Conservation (phyloP, 2,888 invertebrate genomes). For the Hypomecis punctinalis region DNA sequence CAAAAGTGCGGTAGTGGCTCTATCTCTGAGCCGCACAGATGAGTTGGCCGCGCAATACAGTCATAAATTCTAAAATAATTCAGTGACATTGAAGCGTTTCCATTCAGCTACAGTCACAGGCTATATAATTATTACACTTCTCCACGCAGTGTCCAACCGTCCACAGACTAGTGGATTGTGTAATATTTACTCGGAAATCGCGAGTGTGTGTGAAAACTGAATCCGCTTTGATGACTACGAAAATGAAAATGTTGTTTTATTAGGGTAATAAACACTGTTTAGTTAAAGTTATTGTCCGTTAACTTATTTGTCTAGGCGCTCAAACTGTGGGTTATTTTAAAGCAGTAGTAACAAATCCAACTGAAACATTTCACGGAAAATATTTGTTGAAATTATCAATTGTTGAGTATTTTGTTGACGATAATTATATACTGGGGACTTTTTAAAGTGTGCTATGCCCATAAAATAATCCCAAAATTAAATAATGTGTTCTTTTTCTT, state of each 20-base stretch:
- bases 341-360: no score
- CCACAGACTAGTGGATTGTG: slow-evolving; percentile 37
- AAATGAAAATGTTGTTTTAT: slow-evolving; percentile 14
- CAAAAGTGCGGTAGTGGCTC: background rate
- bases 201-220: slow-evolving; percentile 50
- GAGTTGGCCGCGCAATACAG: background rate
- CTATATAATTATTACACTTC: slow-evolving; percentile 9
- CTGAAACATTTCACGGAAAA: no score
- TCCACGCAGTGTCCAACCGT: slow-evolving; percentile 10
- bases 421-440: no score
- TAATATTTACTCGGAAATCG: slow-evolving; percentile 47
- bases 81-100: slow-evolving; percentile 27
- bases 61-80: slow-evolving; percentile 32
- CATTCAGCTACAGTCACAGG: slow-evolving; percentile 21
- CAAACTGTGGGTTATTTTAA: no score
- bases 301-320: no score
- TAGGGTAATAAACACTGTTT: slow-evolving; percentile 8
- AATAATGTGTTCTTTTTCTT: no score
- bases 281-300: background rate
- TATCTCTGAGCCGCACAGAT: background rate
- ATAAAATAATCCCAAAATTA: no score
- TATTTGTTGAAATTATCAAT: no score
- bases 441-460: no score
- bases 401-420: no score
- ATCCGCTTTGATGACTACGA: slow-evolving; percentile 47